Evolutionary conservation across 2,797 vertebrate genomes (phyloP), one percentile per base, ranked within the genome.

Genomic region (Toxotes lorentzi): DNA sequence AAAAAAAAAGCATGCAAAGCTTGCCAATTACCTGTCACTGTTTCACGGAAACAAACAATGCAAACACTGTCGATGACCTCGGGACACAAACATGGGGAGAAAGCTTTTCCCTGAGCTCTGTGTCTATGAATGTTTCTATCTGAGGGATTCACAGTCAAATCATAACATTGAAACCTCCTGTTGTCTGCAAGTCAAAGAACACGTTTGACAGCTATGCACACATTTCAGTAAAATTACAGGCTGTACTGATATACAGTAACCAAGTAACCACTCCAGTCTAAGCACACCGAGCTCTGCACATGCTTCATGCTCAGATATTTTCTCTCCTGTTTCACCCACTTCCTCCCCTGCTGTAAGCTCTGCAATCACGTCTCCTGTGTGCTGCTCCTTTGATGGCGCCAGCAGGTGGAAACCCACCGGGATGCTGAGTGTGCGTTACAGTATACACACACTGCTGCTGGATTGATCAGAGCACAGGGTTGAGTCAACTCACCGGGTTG

Each of bases 291-390:
- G 54, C 81, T 74, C 67, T 78, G 79, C 62, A 77, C 85, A 78
- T 59, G 77, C 77, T 83, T 68, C 65, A 57, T 19, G 27, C 81
- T 85, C 73, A 59, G n/a, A 78, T 72, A 53, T 85, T 84, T 79
- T 70, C 58, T 66, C 82, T 76, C 78, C 76, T 60, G 45, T 14
- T 68, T 88, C 76, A 56, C 85, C 83, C 79, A 81, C 89, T 70
- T 80, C 77, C 72, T 80, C 73, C 79, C 79, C 85, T 76, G 67
- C 76, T 72, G 79, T 63, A 88, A 83, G 62, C 87, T 88, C 81
- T 63, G 77, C 88, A 90, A 88, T 90, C 92, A 89, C 77, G 67
- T 85, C 82, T 87, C 90, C 83, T 40, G 82, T 81, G 81, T 79
- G 84, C 81, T 53, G 83, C 73, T 84, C 59, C 80, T 90, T 86